Conservation (phyloP, 2,113 vertebrate species). For the Sphaerodactylus townsendi region DNA sequence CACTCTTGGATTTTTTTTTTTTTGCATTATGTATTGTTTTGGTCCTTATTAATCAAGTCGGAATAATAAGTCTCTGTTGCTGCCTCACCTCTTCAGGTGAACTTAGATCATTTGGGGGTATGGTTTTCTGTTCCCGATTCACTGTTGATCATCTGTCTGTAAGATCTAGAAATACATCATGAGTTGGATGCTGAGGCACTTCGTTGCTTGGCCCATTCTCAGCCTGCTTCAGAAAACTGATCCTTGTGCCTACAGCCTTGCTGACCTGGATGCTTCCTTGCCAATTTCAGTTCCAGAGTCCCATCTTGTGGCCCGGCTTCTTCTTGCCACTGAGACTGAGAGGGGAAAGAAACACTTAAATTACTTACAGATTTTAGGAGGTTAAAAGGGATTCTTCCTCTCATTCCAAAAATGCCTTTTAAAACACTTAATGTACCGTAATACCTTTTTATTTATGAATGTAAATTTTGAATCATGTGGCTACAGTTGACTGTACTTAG, state of each 20-base stretch:
- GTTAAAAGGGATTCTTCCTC: slow-evolving; percentile 19
- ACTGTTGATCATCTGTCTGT: neutral
- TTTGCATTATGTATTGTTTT: too few species aligned
- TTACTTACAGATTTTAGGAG: slow-evolving; percentile 31
- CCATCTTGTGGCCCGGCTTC: neutral
- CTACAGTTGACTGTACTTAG: slow-evolving; percentile 12
- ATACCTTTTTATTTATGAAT: slow-evolving; percentile 42
- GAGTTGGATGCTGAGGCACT: neutral
- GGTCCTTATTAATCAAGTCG: neutral
- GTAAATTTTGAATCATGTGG: slow-evolving; percentile 40
- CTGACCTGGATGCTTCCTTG: slow-evolving; percentile 13
- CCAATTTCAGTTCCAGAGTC: slow-evolving; percentile 22
- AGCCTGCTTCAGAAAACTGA: slow-evolving; percentile 9
- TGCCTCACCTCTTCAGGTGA: neutral
- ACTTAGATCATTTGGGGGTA: too few species aligned
- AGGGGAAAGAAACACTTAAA: neutral
- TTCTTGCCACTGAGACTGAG: slow-evolving; percentile 29
- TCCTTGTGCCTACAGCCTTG: slow-evolving; percentile 12
- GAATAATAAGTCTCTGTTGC: neutral
- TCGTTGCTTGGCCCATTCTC: slow-evolving; percentile 1
- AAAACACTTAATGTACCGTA: slow-evolving; percentile 26
- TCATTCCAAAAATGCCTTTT: slow-evolving; percentile 59
- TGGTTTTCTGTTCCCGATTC: neutral
- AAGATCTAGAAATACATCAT: neutral
- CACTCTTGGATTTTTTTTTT: neutral